Evolutionary conservation across 2,113 vertebrate species (phyloP), one percentile per base, ranked within the genome.

Genomic region (Pangasianodon hypophthalmus): DNA sequence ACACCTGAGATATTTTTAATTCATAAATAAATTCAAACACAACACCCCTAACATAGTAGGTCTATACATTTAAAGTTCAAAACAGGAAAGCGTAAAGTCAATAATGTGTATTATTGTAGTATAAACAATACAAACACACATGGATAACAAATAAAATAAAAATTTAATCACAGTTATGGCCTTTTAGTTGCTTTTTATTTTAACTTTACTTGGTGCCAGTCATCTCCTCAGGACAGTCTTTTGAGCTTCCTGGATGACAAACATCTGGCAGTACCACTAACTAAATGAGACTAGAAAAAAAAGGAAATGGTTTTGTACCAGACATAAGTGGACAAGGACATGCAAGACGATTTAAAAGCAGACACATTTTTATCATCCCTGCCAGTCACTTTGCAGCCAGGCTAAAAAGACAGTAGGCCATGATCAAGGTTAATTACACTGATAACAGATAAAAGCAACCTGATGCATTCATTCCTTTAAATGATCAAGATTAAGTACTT

Each of bases 271-370:
- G 29, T 19, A 18, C 60, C 13, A 87, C 71, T 4, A 26, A 58
- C 32, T 41, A 79, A 21, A 50, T 26, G 54, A 60, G 29, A 50
- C 14, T 62, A 79, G 46, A 80, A 50, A 50, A 50, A 50, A 21
- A 54, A 69, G 21, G 46, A 88, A 56, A 71, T n/a, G 19, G 79
- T 26, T 69, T 67, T 88, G 48, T 21, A 83, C 13, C 60, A 83
- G 87, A 64, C 44, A 88, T 79, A 88, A 62, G 80, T 52, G 46
- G n/a, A 62, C 77, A 88, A 88, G 58, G 87, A 44, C 60, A 56
- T 69, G 21, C 60, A 83, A 52, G 29, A 32, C 9, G 29, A 62
- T 46, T 14, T 79, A 62, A 24, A 41, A 58, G 69, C 54, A 54
- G 54, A 24, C 52, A 60, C 3, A 48, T 21, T 88, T 37, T 46